Evolutionary conservation across 2,797 vertebrate species (phyloP), one percentile per base, ranked within the genome.

Genomic region (Sphaeramia orbicularis): DNA sequence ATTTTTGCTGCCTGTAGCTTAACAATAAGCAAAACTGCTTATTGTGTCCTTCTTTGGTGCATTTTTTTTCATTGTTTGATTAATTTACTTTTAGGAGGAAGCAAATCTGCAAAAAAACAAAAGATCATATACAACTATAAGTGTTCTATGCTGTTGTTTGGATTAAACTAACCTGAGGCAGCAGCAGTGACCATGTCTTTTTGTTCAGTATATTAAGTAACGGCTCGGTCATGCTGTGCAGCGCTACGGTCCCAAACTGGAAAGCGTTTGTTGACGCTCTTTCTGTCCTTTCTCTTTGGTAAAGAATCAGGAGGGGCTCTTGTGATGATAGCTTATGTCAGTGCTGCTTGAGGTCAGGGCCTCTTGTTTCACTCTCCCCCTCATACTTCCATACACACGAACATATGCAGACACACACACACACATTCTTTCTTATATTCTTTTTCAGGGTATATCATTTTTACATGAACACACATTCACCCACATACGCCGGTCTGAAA

Each of bases 331-430:
- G 90, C 78, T 89, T 73, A 84, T 91, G 90, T 93, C 93, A 91
- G 82, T 88, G 87, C 85, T 78, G 80, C 87, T 89, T 49, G 51
- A 89, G 92, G 92, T 92, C 91, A 90, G 65, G 67, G 90, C 91
- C 88, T 93, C 88, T 91, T 57, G 86, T 93, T 92, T 93, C 93
- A 90, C 83, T 88, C 88, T 89, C 78, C 83, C 86, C 67, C 86
- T 92, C 78, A 83, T 74, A 50, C 80, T 52, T 73, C 52, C 49
- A 72, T 71, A 65, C 14, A 68, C 58, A 54, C 61, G 36, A 63
- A 21, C 65, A 44, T 64, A 21, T 69, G 45, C 41, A 57, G 10
- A 30, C 56, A 44, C 37, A 41, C 40, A 19, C 51, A 66, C 65
- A 61, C 40, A 47, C 43, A 56, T 57, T 69, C 71, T 83, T 74